A percentile compares a stretch with the other conserved stretches of the same genome.
These are phyloP conservation scores for Smittia aterrima DNA, from an alignment of 2,888 invertebrate genomes.

Conservation along the genomic window DNA sequence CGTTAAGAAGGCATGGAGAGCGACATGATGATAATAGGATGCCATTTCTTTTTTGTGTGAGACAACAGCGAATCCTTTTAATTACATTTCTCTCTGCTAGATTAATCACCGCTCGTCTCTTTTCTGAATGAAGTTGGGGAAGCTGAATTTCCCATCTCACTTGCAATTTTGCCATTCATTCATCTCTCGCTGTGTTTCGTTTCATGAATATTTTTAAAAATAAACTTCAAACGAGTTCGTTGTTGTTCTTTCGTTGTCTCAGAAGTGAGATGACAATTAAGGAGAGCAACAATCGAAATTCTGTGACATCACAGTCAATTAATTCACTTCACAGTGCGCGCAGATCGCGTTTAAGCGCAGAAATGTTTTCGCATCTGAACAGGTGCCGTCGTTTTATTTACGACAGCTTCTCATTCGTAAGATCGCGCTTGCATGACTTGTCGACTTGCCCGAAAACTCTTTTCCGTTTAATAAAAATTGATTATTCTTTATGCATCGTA, in stretches of 20 bases:
- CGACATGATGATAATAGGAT: constrained; percentile 29
- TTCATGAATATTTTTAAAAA: not conserved
- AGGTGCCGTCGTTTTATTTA: constrained; percentile 3
- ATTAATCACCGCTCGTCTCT: not conserved
- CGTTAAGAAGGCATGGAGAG: constrained; percentile 7
- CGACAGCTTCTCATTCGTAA: not conserved
- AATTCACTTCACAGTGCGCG: constrained; percentile 22
- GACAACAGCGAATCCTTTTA: constrained; percentile 24
- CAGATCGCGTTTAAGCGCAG: not conserved
- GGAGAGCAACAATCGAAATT: constrained; percentile 8
- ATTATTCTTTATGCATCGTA: constrained; percentile 15
- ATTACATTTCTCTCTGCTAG: constrained; percentile 22
- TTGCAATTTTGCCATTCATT: not conserved
- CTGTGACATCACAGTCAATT: constrained; percentile 29
- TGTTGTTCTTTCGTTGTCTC: not conserved
- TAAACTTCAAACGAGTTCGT: not conserved
- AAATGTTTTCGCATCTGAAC: not conserved
- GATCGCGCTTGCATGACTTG: not conserved
- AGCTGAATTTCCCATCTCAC: not conserved
- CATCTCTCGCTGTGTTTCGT: not conserved
- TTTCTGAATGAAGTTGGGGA: not conserved
- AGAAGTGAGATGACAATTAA: constrained; percentile 10
- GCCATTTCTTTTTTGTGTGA: constrained; percentile 1
- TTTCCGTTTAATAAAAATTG: constrained; percentile 21
- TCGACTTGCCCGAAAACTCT: not conserved